Evolutionary conservation across 2,797 vertebrate genomes (phyloP).

Genomic region (Typhlichthys subterraneus): DNA sequence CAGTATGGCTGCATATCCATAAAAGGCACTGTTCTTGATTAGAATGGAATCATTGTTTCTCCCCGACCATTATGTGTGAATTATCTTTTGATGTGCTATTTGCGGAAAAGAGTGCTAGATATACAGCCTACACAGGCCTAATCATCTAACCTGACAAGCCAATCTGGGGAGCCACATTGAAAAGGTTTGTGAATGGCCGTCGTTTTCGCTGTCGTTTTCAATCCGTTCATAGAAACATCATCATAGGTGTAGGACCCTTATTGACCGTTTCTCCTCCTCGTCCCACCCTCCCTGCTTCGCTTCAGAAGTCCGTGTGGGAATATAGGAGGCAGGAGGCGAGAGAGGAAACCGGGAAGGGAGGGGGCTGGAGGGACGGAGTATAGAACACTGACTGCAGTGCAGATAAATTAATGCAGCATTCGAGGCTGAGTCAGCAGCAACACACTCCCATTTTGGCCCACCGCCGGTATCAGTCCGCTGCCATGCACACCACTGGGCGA

Average conservation of each 20-base stretch:
- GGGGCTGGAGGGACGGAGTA: conserved; percentile 33
- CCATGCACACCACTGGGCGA: conserved; percentile 34
- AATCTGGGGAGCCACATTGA: too few relatives aligned
- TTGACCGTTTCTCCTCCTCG: conserved; percentile 22
- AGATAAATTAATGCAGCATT: conserved; percentile 85
- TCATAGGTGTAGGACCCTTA: conserved; percentile 30
- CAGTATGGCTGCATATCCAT: too few relatives aligned
- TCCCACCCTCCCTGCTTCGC: conserved; percentile 22
- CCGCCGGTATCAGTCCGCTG: conserved; percentile 57
- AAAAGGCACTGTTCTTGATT: neutral
- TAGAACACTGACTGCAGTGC: conserved; percentile 85
- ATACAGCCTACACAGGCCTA: neutral
- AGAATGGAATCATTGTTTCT: neutral
- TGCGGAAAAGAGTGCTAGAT: conserved; percentile 17
- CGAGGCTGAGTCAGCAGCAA: conserved; percentile 81
- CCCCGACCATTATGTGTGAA: conserved; percentile 45
- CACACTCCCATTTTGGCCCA: conserved; percentile 72
- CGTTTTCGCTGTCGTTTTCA: neutral
- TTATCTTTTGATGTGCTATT: conserved; percentile 39
- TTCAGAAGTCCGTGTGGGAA: conserved; percentile 48
- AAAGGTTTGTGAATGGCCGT: too few relatives aligned
- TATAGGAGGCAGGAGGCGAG: conserved; percentile 38
- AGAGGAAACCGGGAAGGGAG: conserved; percentile 33
- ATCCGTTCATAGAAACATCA: conserved; percentile 31
- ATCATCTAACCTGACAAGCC: neutral